Evolutionary conservation across 2,113 vertebrate species (phyloP).

Genomic region (Phylloscopus whistleri): DNA sequence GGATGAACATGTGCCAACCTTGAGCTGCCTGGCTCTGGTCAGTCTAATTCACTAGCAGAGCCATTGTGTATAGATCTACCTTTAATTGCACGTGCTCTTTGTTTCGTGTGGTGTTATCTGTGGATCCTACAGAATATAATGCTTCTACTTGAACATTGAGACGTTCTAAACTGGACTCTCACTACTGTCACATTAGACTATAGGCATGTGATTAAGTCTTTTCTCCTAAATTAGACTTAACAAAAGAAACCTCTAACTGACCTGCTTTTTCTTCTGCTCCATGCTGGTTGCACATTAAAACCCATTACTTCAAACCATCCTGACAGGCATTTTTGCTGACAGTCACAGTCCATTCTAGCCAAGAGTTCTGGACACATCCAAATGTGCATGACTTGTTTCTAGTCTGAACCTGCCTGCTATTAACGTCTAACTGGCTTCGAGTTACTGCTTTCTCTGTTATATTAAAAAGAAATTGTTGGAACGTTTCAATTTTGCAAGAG

Average conservation of each 20-base stretch:
- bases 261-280: background rate
- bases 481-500: background rate
- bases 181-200: background rate
- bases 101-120: conserved; percentile 2
- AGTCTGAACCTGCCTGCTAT: background rate
- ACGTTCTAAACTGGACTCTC: background rate
- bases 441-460: background rate
- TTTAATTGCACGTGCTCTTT: background rate
- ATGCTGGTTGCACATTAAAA: conserved; percentile 1
- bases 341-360: background rate
- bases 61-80: background rate
- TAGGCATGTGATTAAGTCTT: background rate
- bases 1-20: background rate
- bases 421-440: background rate
- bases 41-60: background rate
- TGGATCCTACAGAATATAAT: background rate
- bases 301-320: background rate
- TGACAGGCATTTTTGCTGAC: conserved; percentile 12
- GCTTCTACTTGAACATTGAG: background rate
- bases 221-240: conserved; percentile 32
- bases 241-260: conserved; percentile 10
- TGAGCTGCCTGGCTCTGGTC: background rate
- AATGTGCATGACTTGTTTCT: background rate
- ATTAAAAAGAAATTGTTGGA: background rate
- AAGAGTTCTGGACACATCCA: conserved; percentile 21